Evolutionary conservation across 2,113 vertebrate species (phyloP).

Genomic region (Raja brachyura): DNA sequence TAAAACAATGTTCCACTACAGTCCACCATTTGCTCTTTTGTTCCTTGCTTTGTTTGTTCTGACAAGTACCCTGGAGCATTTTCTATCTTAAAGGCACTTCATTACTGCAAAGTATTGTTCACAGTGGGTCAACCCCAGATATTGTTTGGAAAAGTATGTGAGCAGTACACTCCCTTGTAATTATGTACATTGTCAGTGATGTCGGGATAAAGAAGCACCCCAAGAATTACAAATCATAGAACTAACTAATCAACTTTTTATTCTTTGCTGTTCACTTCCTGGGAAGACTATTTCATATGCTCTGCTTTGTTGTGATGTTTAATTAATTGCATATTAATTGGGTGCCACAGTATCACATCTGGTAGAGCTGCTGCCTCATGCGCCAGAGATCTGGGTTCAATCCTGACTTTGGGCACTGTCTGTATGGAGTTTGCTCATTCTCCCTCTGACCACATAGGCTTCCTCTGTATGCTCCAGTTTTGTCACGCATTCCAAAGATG

Average conservation of each 20-base stretch:
- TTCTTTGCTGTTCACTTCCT: background rate
- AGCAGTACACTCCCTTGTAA: background rate
- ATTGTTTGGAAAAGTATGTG: background rate
- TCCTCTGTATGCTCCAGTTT: too few species aligned
- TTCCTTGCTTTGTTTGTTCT: background rate
- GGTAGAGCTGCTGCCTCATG: too few species aligned
- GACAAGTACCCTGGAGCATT: background rate
- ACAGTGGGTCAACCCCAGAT: too few species aligned
- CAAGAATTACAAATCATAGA: background rate
- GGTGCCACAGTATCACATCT: too few species aligned
- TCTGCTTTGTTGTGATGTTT: background rate
- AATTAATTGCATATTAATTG: background rate
- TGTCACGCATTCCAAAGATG: too few species aligned
- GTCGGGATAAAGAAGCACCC: background rate
- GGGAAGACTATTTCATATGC: background rate
- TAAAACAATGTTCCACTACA: background rate
- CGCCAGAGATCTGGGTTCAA: too few species aligned
- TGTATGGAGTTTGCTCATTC: too few species aligned
- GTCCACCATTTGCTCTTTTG: background rate
- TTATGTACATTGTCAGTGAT: background rate
- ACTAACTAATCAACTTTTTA: background rate
- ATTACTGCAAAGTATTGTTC: background rate
- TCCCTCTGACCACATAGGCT: too few species aligned
- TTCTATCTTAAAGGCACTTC: background rate
- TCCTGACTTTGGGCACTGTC: too few species aligned